Base-by-base conservation (phyloP, 2,113 vertebrate species). In the Pavo muticus region DNA sequence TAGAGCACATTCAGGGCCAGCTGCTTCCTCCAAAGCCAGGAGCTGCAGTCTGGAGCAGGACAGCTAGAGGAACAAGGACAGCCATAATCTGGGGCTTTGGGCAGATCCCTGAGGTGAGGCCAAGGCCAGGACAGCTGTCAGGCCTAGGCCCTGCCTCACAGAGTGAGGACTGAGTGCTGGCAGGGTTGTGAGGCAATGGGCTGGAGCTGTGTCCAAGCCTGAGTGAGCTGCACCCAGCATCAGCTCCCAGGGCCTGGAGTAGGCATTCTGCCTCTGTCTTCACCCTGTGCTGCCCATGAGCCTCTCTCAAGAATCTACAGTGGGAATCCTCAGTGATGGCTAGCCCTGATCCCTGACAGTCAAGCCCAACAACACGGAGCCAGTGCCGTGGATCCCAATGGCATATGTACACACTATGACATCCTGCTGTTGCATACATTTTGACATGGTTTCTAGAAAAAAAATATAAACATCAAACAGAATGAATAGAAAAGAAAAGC, bases 231-330 rank as follows among this genome's bases (percentile, higher is more conserved):
- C 37, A 80, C 5, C 29, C 0, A 0, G 45, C 18, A 42, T 24
- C 23, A 61, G 5, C 6, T 39, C 10, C 30, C 20, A n/a, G 14
- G 23, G 32, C 4, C 11, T 40, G 3, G 6, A 8, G 17, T 25
- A 27, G 27, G 11, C 0, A 0, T 17, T 8, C 24, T 45, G 17
- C 10, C 11, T 8, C 11, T 0, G 1, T 5, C 14, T 73, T 68
- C 25, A 7, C 9, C 6, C 6, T 32, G 16, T 17, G 17, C 30
- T 57, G 30, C 56, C 18, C 56, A 57, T n/a, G 35, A 37, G 59
- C 59, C 56, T 57, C 21, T 25, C n/a, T n/a, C 30, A 35, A 61
- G 21, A 24, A 35, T 23, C 13, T 15, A 14, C 4, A 20, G 12
- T 4, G 3, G 27, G 17, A 64, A 64, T 40, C 14, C 9, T 39